Percentiles rank a stretch among this genome's conserved stretches.
Conservation (phyloP, 2,797 vertebrate genomes). For the Alosa sapidissima region DNA sequence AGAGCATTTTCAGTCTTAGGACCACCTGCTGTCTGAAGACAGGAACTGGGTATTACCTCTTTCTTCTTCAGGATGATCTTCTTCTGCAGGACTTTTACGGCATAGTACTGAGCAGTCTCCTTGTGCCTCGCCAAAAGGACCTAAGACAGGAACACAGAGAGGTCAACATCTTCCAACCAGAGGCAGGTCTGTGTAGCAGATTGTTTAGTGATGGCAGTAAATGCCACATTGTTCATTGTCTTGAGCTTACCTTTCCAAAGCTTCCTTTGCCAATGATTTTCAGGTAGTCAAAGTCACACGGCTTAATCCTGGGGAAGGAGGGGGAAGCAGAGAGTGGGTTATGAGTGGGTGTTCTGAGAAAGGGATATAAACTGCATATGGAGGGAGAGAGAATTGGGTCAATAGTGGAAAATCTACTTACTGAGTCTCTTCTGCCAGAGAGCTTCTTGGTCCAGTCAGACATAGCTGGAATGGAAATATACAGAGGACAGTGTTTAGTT, state of each 20-base stretch:
- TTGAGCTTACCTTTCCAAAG: slow-evolving; percentile 74
- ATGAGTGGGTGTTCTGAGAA: neutral
- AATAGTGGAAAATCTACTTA: slow-evolving; percentile 58
- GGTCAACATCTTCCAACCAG: neutral
- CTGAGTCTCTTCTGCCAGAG: slow-evolving; percentile 76
- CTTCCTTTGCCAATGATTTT: slow-evolving; percentile 82
- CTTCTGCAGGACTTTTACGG: slow-evolving; percentile 82
- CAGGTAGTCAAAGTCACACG: slow-evolving; percentile 80
- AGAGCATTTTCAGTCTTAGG: neutral
- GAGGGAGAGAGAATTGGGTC: neutral
- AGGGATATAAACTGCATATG: neutral
- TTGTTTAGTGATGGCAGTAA: neutral
- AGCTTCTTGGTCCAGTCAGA: slow-evolving; percentile 61
- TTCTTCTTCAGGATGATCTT: slow-evolving; percentile 83
- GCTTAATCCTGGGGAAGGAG: slow-evolving; percentile 68
- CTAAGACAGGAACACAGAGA: slow-evolving; percentile 48
- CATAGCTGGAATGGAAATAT: slow-evolving; percentile 57
- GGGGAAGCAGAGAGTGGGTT: neutral
- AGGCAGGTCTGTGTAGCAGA: neutral
- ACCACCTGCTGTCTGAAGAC: neutral
- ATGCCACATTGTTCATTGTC: neutral
- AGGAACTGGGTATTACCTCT: slow-evolving; percentile 62
- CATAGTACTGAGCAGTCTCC: slow-evolving; percentile 74
- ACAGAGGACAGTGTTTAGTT: neutral
- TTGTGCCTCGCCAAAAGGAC: slow-evolving; percentile 79